These are phyloP conservation scores for Sarotherodon lohbergeri DNA, from an alignment of 2,113 vertebrate genomes.

Conservation along the genomic window DNA sequence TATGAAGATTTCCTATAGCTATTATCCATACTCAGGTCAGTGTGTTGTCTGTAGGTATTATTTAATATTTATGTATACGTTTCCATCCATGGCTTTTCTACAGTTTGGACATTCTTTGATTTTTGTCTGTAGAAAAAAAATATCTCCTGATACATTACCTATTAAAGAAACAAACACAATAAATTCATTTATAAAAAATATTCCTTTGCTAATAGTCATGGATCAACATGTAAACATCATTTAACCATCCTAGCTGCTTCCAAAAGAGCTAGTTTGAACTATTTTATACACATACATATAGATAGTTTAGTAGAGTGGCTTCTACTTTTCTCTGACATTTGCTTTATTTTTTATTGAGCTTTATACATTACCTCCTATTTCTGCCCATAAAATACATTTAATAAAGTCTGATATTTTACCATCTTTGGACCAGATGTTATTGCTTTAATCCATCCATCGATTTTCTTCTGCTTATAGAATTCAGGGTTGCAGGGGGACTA, in stretches of 20 bases:
- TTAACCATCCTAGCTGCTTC: not conserved
- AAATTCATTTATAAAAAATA: not conserved
- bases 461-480: not conserved
- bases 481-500: not conserved
- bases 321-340: not conserved
- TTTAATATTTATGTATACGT: not conserved
- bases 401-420: not conserved
- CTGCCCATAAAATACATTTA: not conserved
- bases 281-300: not conserved
- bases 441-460: not conserved
- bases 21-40: not conserved
- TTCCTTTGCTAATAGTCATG: not conserved
- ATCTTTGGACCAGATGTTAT: not conserved
- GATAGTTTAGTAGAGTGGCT: not conserved
- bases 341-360: not conserved
- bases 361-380: not conserved
- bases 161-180: not conserved
- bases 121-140: not conserved
- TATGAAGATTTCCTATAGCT: not conserved
- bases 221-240: not conserved
- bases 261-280: not conserved
- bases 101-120: not conserved
- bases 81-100: not conserved
- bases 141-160: not conserved
- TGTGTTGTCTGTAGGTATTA: not conserved